phyloP scores from a whole-genome alignment of 2,113 vertebrate species.

The Microcebus tavaratra region DNA sequence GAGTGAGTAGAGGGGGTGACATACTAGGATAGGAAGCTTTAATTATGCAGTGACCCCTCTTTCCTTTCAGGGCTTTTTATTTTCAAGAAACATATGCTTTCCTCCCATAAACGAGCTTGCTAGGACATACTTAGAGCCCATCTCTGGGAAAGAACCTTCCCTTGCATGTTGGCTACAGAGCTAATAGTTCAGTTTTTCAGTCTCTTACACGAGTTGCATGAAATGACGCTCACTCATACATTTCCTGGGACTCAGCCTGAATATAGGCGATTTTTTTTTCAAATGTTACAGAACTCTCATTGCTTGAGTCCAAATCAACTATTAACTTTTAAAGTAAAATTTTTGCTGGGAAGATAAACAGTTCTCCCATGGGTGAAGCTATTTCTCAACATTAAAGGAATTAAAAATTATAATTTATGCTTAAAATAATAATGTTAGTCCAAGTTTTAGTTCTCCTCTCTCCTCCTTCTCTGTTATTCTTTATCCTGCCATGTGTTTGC shows the following conservation, averaged over 20 bases:
- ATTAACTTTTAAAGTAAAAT: slow-evolving; percentile 33
- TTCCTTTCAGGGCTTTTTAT: not conserved
- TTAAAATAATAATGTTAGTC: slow-evolving; percentile 65
- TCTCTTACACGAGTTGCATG: not conserved
- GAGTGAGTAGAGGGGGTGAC: not conserved
- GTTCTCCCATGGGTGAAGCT: slow-evolving; percentile 49
- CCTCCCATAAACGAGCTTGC: not conserved
- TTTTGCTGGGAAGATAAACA: slow-evolving; percentile 66
- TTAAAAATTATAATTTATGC: slow-evolving; percentile 75
- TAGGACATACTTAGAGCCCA: not conserved
- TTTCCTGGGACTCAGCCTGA: slow-evolving; percentile 28
- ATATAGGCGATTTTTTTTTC: not conserved
- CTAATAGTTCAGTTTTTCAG: not conserved
- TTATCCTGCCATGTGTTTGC: slow-evolving; percentile 1
- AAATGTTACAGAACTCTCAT: not conserved
- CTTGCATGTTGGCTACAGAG: not conserved
- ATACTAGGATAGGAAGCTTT: not conserved
- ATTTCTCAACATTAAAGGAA: slow-evolving; percentile 65
- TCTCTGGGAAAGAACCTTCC: not conserved
- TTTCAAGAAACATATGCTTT: not conserved
- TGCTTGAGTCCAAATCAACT: slow-evolving; percentile 33
- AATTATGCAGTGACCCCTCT: not conserved
- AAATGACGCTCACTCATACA: not conserved
- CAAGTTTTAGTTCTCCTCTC: slow-evolving; percentile 28
- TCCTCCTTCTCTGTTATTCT: not conserved